A percentile compares a stretch with the other conserved stretches of the same genome.
These are phyloP conservation scores for Tympanoctomys barrerae DNA, from an alignment of 2,797 vertebrate species.

Conservation along the genomic window DNA sequence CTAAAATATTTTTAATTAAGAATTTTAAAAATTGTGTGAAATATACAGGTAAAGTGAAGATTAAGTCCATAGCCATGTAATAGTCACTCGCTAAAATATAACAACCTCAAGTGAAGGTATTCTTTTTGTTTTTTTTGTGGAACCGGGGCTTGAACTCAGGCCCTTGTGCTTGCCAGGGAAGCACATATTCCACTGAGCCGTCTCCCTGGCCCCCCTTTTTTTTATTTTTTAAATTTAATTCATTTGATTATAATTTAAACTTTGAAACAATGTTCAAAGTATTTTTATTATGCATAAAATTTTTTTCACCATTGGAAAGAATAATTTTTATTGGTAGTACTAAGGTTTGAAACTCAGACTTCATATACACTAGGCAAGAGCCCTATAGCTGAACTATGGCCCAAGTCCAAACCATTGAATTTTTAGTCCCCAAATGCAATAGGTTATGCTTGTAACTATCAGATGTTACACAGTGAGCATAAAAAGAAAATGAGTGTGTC, in stretches of 20 bases:
- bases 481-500: not conserved
- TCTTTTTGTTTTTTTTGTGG: not conserved
- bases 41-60: not conserved
- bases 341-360: not conserved
- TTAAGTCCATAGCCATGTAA: not conserved
- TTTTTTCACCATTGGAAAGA: not conserved
- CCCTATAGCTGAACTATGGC: no score
- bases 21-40: not conserved
- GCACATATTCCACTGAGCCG: no score
- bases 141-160: no score
- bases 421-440: not conserved
- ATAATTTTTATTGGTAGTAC: not conserved
- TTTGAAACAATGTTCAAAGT: not conserved
- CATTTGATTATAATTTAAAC: conserved; percentile 9
- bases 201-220: no score
- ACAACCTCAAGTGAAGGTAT: not conserved
- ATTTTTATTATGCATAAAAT: not conserved
- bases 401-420: not conserved
- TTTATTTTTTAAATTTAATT: not conserved
- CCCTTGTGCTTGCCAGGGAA: no score
- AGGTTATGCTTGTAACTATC: not conserved
- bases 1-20: no score
- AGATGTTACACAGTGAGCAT: not conserved
- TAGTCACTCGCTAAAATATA: not conserved
- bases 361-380: not conserved